Evolutionary conservation across 2,888 invertebrate genomes (phyloP).

Genomic region (Nymphalis polychloros): DNA sequence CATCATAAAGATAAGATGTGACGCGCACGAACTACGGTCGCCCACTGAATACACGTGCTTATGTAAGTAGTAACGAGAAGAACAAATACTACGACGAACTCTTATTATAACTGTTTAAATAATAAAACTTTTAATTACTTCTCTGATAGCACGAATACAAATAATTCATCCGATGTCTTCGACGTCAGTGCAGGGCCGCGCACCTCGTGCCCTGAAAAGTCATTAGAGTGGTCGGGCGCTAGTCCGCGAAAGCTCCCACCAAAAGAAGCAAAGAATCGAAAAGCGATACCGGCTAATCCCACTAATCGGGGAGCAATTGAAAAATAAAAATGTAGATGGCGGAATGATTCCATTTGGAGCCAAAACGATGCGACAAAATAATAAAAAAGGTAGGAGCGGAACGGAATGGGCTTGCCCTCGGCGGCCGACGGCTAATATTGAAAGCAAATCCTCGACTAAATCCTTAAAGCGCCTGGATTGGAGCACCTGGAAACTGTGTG

Average conservation of each 20-base stretch:
- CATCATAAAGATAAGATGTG: slow-evolving; percentile 75
- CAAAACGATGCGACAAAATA: slow-evolving; percentile 82
- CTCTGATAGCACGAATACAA: slow-evolving; percentile 56
- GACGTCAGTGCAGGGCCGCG: slow-evolving; percentile 40
- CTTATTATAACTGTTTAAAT: slow-evolving; percentile 65
- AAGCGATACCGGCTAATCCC: slow-evolving; percentile 80
- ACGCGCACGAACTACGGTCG: slow-evolving; percentile 55
- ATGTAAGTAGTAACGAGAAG: slow-evolving; percentile 52
- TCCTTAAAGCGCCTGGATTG: slow-evolving; percentile 80
- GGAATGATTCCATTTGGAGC: slow-evolving; percentile 81
- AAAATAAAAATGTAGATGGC: slow-evolving; percentile 83
- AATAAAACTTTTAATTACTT: slow-evolving; percentile 66
- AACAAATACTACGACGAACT: slow-evolving; percentile 59
- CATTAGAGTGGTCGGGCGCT: slow-evolving; percentile 58
- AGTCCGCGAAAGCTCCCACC: slow-evolving; percentile 70
- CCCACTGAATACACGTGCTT: slow-evolving; percentile 67
- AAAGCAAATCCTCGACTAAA: slow-evolving; percentile 82
- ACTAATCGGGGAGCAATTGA: slow-evolving; percentile 82
- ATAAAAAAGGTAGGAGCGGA: slow-evolving; percentile 77
- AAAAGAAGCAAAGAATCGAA: slow-evolving; percentile 79
- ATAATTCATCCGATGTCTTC: slow-evolving; percentile 50
- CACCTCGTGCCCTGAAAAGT: slow-evolving; percentile 45
- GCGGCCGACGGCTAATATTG: slow-evolving; percentile 80
- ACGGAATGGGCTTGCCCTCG: slow-evolving; percentile 70
- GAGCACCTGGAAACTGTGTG: slow-evolving; percentile 80